Conservation (phyloP, 2,113 vertebrate genomes). For the Hippocampus comes region DNA sequence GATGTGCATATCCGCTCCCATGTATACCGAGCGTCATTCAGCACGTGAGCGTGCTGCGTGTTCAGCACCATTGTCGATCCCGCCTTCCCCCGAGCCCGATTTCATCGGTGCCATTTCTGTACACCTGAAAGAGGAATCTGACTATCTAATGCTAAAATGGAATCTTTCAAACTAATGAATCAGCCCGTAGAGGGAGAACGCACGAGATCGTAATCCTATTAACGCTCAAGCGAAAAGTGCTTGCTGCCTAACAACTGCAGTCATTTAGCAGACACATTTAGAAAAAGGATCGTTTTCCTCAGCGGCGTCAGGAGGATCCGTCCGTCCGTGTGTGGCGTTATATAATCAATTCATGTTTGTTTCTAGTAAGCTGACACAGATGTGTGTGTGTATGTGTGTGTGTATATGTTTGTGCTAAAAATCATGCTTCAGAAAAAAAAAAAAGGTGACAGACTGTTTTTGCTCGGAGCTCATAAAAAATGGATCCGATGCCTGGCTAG, state of each 20-base stretch:
- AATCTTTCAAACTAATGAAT: conserved; percentile 20
- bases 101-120: conserved; percentile 12
- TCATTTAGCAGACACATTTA: conserved; percentile 13
- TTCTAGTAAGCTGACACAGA: conserved; percentile 29
- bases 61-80: conserved; percentile 16
- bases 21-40: background rate
- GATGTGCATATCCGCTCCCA: background rate
- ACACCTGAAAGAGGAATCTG: conserved; percentile 9
- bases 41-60: conserved; percentile 11
- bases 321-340: conserved; percentile 11
- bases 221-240: conserved; percentile 10
- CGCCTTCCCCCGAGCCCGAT: conserved; percentile 12
- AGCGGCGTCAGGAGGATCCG: background rate
- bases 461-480: conserved; percentile 58
- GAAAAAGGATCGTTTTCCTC: background rate
- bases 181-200: conserved; percentile 16
- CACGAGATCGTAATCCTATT: conserved; percentile 6
- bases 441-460: conserved; percentile 34
- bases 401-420: conserved; percentile 42
- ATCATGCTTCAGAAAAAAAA: conserved; percentile 36
- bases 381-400: background rate
- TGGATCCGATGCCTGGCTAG: conserved; percentile 49
- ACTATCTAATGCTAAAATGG: conserved; percentile 22
- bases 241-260: background rate
- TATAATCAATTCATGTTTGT: conserved; percentile 22